phyloP scores from a whole-genome alignment of 2,888 invertebrate species.

The Epistrophe eligans region DNA sequence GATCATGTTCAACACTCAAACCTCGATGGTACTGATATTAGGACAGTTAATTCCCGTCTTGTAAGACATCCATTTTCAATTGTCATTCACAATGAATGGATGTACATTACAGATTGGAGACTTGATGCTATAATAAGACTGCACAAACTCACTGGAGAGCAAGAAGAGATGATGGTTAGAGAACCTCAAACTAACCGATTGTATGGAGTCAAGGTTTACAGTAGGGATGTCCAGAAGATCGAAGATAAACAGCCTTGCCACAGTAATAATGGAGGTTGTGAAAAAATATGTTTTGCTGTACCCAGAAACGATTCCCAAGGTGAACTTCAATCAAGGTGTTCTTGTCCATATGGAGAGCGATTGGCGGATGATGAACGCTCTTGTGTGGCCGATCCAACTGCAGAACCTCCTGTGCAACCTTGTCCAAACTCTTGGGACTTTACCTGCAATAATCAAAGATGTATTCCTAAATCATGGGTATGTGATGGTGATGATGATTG shows the following conservation, averaged over 20 bases:
- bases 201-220: conserved; percentile 96
- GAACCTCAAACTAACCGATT: conserved; percentile 95
- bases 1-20: conserved; percentile 98
- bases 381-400: conserved; percentile 92
- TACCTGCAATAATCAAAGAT: conserved; percentile 95
- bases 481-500: conserved; percentile 99
- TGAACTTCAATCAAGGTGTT: conserved; percentile 89
- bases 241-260: conserved; percentile 92
- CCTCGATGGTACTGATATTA: conserved; percentile 95
- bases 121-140: conserved; percentile 96
- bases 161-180: conserved; percentile 93
- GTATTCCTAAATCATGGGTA: conserved; percentile 97
- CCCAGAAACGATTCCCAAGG: conserved; percentile 85
- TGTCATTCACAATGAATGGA: conserved; percentile 94
- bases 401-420: conserved; percentile 94
- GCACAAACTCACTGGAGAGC: conserved; percentile 94
- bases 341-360: conserved; percentile 96
- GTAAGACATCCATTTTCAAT: conserved; percentile 96
- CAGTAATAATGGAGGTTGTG: conserved; percentile 94
- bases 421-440: conserved; percentile 97
- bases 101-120: conserved; percentile 99
- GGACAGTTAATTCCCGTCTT: conserved; percentile 93
- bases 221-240: conserved; percentile 89
- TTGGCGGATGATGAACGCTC: conserved; percentile 88
- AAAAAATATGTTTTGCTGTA: conserved; percentile 97